Evolutionary conservation across 2,888 invertebrate genomes (phyloP), one percentile per base, ranked within the genome.

Genomic region (Allolobophora icterica): DNA sequence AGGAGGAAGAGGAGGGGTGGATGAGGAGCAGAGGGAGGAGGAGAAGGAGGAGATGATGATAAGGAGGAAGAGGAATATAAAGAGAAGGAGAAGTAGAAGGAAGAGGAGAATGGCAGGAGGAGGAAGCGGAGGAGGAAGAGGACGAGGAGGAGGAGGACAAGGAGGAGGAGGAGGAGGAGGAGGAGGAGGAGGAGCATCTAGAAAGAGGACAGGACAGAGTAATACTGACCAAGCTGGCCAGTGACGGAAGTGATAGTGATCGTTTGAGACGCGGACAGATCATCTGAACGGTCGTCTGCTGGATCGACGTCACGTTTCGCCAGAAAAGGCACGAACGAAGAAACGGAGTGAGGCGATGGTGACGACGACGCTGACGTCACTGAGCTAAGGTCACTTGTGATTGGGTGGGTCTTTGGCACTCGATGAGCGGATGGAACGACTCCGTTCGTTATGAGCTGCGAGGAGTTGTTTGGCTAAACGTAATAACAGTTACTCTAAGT

Each of bases 221-320:
- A 33, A 24, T 21, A 92, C 95, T 94, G 94, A 96, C 96, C 96
- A 91, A 97, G 94, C 40, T 96, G 96, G 91, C 96, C 96, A 84
- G 95, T 95, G 91, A 96, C 96, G 94, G 96, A 96, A 91, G 95
- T 96, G 42, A 97, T 95, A 93, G 96, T 96, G 92, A 96, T 96
- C 92, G 95, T 96, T 92, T 96, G 94, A 38, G 96, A 96, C 4
- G 95, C 92, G 3, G 96, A 71, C 8, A 89, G n/a, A 8, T 19
- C 71, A 13, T 71, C 33, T 11, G 15, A 35, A 30, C 15, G 87
- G 21, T 87, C 38, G 19, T 34, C 87, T 0, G n/a, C 87, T 17
- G 24, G 35, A 35, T 87, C 35, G 38, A 38, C n/a, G 87, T 87
- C 87, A 33, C 38, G 87, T 5, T 3, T 13, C 30, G n/a, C 33